Conservation (phyloP, 1,140 invertebrate species). For the Drosophila pachea region DNA sequence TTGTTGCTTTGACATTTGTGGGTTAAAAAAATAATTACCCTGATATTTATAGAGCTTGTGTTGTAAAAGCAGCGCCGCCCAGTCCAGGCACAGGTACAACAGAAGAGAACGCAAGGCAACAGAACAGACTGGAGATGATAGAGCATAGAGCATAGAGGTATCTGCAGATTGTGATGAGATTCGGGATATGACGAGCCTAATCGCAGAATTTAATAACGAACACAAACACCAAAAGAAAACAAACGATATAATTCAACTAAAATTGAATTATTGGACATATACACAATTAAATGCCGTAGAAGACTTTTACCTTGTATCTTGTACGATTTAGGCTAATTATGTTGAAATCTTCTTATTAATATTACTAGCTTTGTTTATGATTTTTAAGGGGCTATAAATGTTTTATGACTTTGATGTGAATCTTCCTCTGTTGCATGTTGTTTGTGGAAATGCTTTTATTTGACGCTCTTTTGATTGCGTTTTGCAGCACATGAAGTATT, state of each 20-base stretch:
- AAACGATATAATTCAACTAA: too few species aligned
- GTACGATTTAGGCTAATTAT: too few species aligned
- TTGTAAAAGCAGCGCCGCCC: conserved; percentile 4
- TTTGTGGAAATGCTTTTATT: conserved; percentile 33
- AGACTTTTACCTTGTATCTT: too few species aligned
- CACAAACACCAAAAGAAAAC: too few species aligned
- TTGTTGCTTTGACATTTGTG: conserved; percentile 68
- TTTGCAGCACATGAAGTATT: conserved; percentile 26
- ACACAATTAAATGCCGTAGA: too few species aligned
- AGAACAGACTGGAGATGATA: conserved; percentile 4
- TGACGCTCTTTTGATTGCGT: conserved; percentile 36
- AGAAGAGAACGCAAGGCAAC: neutral
- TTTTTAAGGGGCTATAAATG: conserved; percentile 6
- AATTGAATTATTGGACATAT: too few species aligned
- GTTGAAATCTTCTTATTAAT: too few species aligned
- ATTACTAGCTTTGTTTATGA: conserved; percentile 2
- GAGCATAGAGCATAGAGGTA: neutral
- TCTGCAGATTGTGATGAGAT: too few species aligned
- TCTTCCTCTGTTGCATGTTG: conserved; percentile 27
- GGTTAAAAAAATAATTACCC: conserved; percentile 67
- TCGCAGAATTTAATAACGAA: too few species aligned
- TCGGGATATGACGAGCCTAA: too few species aligned
- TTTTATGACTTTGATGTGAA: conserved; percentile 18
- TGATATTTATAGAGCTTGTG: conserved; percentile 53
- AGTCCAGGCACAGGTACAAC: neutral